Base-by-base conservation (phyloP, 2,888 invertebrate genomes). In the Antheraea assamensis region DNA sequence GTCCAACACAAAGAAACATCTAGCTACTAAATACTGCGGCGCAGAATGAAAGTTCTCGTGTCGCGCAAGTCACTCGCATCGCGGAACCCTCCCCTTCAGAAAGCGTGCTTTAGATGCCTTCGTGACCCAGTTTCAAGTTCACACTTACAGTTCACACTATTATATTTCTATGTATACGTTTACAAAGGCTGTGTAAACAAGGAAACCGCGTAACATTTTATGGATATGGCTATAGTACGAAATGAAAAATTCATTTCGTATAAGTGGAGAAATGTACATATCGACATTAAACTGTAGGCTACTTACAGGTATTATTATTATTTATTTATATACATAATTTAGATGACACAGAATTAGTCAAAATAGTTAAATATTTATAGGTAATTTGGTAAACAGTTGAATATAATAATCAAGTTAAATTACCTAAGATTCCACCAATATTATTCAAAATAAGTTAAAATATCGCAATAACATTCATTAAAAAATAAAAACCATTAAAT, bases 61-160 rank as follows among this genome's bases (percentile, higher is more conserved):
- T 35, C 58, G 71, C 49, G 68, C 75, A 78, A 79, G 76, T 77
- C 76, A 78, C 77, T 79, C 78, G 79, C 79, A 77, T 81, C 81
- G 72, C 74, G 74, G 74, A 75, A 75, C 80, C 77, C 78, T 78
- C 73, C 79, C 77, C 82, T 82, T 78, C 78, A 79, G 75, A 75
- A 80, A 80, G 78, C 76, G 77, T 76, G 80, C 78, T 80, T 79
- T 75, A 83, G 85, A 83, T 80, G 83, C 81, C 83, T 84, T 83
- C 86, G 83, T 88, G 90, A 90, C 90, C 90, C 75, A 90, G 79
- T 87, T 90, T 76, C 81, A 76, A 85, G 81, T 87, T 84, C 85
- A 82, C 83, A 85, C 85, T 86, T 84, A 79, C 79, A 80, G 80
- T 85, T 82, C 78, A 81, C 79, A 78, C 78, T 77, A 79, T 73